phyloP scores from a whole-genome alignment of 2,113 vertebrate genomes.

The Narcine bancroftii region DNA sequence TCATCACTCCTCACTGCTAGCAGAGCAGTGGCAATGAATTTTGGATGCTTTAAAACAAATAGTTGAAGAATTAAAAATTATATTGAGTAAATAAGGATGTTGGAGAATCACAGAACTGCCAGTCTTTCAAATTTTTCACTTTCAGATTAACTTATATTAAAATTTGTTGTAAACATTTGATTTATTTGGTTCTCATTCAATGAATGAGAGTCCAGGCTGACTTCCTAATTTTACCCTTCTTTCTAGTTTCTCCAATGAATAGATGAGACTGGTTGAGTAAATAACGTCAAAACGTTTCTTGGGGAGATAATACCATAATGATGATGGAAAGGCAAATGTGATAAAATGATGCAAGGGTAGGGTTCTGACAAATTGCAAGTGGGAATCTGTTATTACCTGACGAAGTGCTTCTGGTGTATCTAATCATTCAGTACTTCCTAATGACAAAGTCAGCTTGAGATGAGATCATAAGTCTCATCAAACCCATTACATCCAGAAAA shows the following conservation, averaged over 20 bases:
- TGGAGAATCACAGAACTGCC: neutral
- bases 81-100: neutral
- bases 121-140: neutral
- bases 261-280: neutral
- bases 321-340: too few species aligned
- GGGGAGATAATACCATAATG: too few species aligned
- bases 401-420: neutral
- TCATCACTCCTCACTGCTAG: neutral
- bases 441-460: neutral
- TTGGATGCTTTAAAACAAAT: neutral
- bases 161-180: neutral
- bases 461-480: neutral
- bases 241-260: neutral
- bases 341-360: too few species aligned
- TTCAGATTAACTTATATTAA: neutral
- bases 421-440: neutral
- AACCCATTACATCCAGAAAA: neutral
- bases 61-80: neutral
- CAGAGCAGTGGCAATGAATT: neutral
- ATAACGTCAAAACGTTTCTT: neutral
- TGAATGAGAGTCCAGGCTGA: neutral
- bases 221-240: neutral
- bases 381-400: neutral
- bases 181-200: neutral
- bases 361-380: neutral